phyloP scores from a whole-genome alignment of 2,113 vertebrate species.

The Chaenocephalus aceratus region DNA sequence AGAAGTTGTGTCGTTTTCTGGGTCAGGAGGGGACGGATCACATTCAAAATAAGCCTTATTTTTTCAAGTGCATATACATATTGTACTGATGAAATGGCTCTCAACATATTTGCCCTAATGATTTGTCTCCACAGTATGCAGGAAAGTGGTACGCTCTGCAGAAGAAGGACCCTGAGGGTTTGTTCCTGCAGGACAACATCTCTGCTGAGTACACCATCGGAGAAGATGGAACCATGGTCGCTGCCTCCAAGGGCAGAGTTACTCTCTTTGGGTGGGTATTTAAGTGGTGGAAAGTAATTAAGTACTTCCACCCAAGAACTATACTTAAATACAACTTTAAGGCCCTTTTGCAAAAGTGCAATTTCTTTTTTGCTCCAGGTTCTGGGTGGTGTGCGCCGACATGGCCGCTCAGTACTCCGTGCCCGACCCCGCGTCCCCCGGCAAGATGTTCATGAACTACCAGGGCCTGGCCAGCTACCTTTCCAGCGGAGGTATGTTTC shows the following conservation, averaged over 20 bases:
- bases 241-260: conserved; percentile 89
- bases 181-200: conserved; percentile 94
- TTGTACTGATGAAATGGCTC: neutral
- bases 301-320: too few species aligned
- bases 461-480: conserved; percentile 34
- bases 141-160: conserved; percentile 92
- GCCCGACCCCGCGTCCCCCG: conserved; percentile 7
- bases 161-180: conserved; percentile 92
- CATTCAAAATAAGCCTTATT: too few species aligned
- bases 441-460: conserved; percentile 45
- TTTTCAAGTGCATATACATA: neutral
- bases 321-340: too few species aligned
- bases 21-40: too few species aligned
- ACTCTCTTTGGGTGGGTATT: conserved; percentile 89
- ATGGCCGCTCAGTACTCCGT: conserved; percentile 35
- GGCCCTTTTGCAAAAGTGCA: neutral
- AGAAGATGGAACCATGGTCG: conserved; percentile 89
- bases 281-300: neutral
- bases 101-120: neutral
- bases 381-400: conserved; percentile 27
- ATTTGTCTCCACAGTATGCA: conserved; percentile 80
- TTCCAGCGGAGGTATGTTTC: conserved; percentile 35
- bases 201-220: conserved; percentile 90
- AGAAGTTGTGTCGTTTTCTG: too few species aligned
- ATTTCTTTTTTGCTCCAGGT: conserved; percentile 17